These are phyloP conservation scores for Cyphomyrus plagiostoma DNA, from an alignment of 2,113 vertebrate genomes.

Conservation along the genomic window DNA sequence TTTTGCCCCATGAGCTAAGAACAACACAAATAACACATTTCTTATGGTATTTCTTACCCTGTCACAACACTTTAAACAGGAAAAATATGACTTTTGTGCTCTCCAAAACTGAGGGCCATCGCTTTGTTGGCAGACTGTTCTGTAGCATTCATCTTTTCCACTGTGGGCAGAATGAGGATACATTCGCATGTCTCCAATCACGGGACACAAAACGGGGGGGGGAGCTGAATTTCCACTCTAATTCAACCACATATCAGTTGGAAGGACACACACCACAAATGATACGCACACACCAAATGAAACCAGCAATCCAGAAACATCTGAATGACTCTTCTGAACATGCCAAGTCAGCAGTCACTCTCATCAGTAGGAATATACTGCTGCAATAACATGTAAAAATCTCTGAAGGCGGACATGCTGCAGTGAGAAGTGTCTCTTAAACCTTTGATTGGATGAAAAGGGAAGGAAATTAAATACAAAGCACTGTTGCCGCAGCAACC, in stretches of 20 bases:
- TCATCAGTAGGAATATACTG: neutral
- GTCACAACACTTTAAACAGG: neutral
- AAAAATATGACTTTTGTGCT: constrained; percentile 6
- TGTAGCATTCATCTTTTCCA: constrained; percentile 52
- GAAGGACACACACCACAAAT: neutral
- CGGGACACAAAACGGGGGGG: constrained; percentile 45
- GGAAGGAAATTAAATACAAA: constrained; percentile 10
- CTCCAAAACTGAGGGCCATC: constrained; percentile 19
- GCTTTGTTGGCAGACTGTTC: constrained; percentile 30
- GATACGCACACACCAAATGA: neutral
- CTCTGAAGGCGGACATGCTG: neutral
- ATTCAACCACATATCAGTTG: constrained; percentile 34
- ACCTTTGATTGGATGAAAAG: neutral
- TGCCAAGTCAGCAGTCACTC: neutral
- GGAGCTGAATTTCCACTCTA: constrained; percentile 34
- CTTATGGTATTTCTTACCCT: neutral
- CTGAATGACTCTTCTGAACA: neutral
- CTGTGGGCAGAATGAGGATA: constrained; percentile 36
- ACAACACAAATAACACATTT: neutral
- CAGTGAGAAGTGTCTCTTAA: neutral
- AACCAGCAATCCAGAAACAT: neutral
- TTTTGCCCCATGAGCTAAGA: neutral
- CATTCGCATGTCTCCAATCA: constrained; percentile 33
- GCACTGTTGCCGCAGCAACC: constrained; percentile 28
- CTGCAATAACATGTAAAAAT: neutral